Evolutionary conservation across 92 coral and sea anemone genomes (phyloP), one percentile per base, ranked within the genome.

Genomic region (Palythoa grandis): DNA sequence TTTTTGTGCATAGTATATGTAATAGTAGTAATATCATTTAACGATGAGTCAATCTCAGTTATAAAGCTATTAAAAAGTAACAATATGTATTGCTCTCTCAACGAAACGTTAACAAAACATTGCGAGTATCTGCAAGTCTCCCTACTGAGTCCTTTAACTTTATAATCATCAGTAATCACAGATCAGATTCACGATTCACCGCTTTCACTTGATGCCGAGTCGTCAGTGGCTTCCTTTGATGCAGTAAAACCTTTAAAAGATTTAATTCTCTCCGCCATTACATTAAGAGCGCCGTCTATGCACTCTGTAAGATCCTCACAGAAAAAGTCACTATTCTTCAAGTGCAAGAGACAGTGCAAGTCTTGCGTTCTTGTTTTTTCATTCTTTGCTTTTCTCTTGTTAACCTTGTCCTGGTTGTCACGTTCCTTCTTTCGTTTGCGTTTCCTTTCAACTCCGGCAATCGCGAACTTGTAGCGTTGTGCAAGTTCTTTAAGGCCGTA

Each of bases 11-110:
- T 72, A 40, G 77, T 72, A 72, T 52, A 38, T 72, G 77, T 72
- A 72, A 72, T 72, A 72, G 77, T 72, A 72, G 77, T 39, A 74
- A 74, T 47, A 74, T n/a, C 60, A 74, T 74, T 74, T 74, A 74
- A 74, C 58, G 78, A n/a, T n/a, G n/a, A n/a, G n/a, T n/a, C n/a
- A n/a, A n/a, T n/a, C n/a, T n/a, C n/a, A n/a, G n/a, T n/a, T n/a
- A n/a, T n/a, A n/a, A n/a, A n/a, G n/a, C n/a, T n/a, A n/a, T n/a
- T n/a, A n/a, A n/a, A n/a, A n/a, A 74, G 20, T 67, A 67, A 67
- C 77, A 72, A 72, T 72, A 72, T 38, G 15, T 72, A 40, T 72
- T 72, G 77, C 54, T 72, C 77, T 72, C 54, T 72, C 54, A 72
- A 72, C 77, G 11, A 72, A 72, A n/a, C n/a, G n/a, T n/a, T n/a